phyloP scores from a whole-genome alignment of 2,113 vertebrate genomes.

The Planiliza haematocheilus region DNA sequence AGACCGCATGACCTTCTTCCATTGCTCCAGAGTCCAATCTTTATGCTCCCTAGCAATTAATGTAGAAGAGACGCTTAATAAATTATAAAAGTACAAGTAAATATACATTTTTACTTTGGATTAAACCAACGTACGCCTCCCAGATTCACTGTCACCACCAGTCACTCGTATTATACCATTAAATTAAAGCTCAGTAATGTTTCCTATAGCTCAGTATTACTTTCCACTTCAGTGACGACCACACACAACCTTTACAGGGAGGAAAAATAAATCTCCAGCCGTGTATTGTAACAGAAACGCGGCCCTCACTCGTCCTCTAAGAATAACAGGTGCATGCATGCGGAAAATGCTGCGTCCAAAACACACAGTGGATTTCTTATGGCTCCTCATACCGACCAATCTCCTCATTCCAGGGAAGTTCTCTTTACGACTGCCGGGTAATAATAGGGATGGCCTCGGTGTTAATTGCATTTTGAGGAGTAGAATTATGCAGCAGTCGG shows the following conservation, averaged over 20 bases:
- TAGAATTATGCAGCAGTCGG: constrained; percentile 56
- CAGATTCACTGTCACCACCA: neutral
- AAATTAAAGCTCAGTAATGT: constrained; percentile 17
- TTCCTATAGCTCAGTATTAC: constrained; percentile 34
- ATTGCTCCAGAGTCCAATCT: too few species aligned
- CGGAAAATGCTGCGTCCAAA: constrained; percentile 43
- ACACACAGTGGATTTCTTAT: constrained; percentile 5
- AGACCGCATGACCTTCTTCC: too few species aligned
- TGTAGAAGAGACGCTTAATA: too few species aligned
- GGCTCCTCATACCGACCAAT: constrained; percentile 61
- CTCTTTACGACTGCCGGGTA: constrained; percentile 60
- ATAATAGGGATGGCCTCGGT: constrained; percentile 71
- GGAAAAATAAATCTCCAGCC: constrained; percentile 18
- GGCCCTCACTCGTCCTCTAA: neutral
- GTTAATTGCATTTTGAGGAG: constrained; percentile 78
- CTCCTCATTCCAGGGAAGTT: constrained; percentile 68
- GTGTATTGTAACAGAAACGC: constrained; percentile 1
- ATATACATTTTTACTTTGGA: too few species aligned
- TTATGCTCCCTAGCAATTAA: too few species aligned
- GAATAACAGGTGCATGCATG: constrained; percentile 37
- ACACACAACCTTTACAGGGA: constrained; percentile 40
- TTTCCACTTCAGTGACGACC: constrained; percentile 39
- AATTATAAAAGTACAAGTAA: too few species aligned
- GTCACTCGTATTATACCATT: constrained; percentile 1
- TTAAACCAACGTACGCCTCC: neutral